Evolutionary conservation across 2,113 vertebrate species (phyloP), one percentile per base, ranked within the genome.

Genomic region (Pholis gunnellus): DNA sequence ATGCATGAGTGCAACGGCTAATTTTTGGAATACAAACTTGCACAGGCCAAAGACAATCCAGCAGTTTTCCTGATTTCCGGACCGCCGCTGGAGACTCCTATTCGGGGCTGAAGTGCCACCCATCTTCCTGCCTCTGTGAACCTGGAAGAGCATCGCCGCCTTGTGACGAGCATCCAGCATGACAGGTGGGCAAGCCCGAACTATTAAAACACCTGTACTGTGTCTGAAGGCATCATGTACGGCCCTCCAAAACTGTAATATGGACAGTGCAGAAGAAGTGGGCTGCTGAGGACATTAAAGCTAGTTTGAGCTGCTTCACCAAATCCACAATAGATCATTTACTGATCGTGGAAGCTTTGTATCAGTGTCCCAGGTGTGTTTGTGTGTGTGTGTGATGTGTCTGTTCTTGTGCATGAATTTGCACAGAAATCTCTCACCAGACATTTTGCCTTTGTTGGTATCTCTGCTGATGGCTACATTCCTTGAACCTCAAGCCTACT

Each of bases 1-100:
- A 18, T 70, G 0, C 44, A 15, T 44, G 65, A 42, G n/a, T 20
- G 3, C 40, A 29, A 64, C 13, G 25, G 82, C 70, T 91, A 78
- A 87, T 42, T 66, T 67, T 27, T 57, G 5, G 25, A 25, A 34
- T 25, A n/a, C 60, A 40, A 50, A 79, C 60, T 64, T 88, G 59
- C 67, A 70, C 84, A 95, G 95, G 95, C 95, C 94, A 66, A 70
- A 85, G 65, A 78, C 36, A 74, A 93, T 84, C 94, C 95, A 61
- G 92, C 56, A 78, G 78, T 38, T 96, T 95, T 94, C 93, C 92
- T 95, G 88, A 92, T 71, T 91, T 91, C 60, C 56, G 74, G 50
- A 65, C 78, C 87, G 9, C 74, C 48, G 74, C 29, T 70, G 85
- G 70, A 88, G 69, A 57, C 60, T 78, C 66, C 4, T 0, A 5